phyloP scores from a whole-genome alignment of 2,888 invertebrate species.

The Dynastes grantii region DNA sequence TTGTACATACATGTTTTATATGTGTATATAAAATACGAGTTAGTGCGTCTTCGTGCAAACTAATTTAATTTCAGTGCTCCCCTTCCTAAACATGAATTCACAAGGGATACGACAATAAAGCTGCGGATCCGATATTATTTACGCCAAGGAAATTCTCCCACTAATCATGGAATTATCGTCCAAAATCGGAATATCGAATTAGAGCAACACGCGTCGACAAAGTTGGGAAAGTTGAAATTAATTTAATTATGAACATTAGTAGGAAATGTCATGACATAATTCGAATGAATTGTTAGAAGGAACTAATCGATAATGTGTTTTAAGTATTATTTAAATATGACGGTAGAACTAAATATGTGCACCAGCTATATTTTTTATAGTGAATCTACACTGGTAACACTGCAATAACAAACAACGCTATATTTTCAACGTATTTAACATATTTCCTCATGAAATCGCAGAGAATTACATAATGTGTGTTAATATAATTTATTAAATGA shows the following conservation, averaged over 20 bases:
- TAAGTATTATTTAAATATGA: not conserved
- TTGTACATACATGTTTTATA: too few species aligned
- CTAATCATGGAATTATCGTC: constrained; percentile 19
- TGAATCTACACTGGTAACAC: too few species aligned
- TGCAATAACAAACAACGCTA: too few species aligned
- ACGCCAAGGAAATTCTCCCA: constrained; percentile 12
- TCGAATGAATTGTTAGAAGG: constrained; percentile 21
- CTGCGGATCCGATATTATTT: constrained; percentile 30
- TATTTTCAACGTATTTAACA: too few species aligned
- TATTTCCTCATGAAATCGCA: too few species aligned
- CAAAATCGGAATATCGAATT: constrained; percentile 43
- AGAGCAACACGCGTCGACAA: constrained; percentile 19
- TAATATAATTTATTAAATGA: too few species aligned
- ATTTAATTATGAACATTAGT: constrained; percentile 28
- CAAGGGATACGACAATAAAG: constrained; percentile 4
- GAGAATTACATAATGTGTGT: too few species aligned
- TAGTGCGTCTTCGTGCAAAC: constrained; percentile 10
- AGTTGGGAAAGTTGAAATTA: constrained; percentile 8
- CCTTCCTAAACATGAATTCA: not conserved
- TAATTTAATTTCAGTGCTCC: constrained; percentile 8
- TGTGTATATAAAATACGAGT: too few species aligned
- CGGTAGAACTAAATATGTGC: too few species aligned
- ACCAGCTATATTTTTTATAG: too few species aligned
- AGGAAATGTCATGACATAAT: constrained; percentile 26
- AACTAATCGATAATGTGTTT: constrained; percentile 15